phyloP scores from a whole-genome alignment of 2,888 invertebrate species.

The Synergus umbraculus region DNA sequence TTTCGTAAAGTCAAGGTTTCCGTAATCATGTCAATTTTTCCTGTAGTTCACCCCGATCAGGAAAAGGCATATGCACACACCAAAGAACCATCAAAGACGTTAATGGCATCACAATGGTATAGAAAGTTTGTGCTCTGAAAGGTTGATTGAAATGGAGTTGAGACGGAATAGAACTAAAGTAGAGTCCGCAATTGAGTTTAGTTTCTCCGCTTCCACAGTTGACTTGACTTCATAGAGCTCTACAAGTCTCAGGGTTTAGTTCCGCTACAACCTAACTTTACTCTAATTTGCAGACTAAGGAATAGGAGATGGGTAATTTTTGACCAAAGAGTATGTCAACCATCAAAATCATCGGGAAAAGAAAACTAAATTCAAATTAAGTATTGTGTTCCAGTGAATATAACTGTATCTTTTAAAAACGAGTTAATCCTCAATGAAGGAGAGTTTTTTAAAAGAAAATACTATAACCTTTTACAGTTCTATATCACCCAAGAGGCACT shows the following conservation, averaged over 20 bases:
- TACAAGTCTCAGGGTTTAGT: conserved; percentile 3
- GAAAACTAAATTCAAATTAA: background rate
- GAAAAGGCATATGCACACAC: conserved; percentile 1
- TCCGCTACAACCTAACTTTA: background rate
- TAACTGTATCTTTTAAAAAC: background rate
- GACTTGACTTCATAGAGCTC: conserved; percentile 17
- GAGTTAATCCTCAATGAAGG: background rate
- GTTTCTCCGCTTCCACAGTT: conserved; percentile 30
- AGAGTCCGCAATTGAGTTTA: conserved; percentile 37
- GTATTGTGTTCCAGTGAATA: background rate
- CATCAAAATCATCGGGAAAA: background rate
- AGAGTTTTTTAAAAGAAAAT: background rate
- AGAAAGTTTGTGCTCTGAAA: conserved; percentile 26
- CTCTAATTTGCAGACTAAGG: background rate
- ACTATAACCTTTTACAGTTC: conserved; percentile 6
- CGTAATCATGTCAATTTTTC: conserved; percentile 25
- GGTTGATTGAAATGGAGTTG: conserved; percentile 39
- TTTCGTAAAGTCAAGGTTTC: conserved; percentile 15
- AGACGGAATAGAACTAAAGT: conserved; percentile 9
- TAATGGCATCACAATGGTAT: conserved; percentile 35
- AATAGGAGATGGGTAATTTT: background rate
- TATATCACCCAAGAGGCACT: background rate
- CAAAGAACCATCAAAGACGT: conserved; percentile 34
- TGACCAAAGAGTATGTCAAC: background rate
- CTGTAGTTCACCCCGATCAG: conserved; percentile 11